Conservation (phyloP, 92 coral and sea anemone genomes). For the Palythoa heliodiscus region DNA sequence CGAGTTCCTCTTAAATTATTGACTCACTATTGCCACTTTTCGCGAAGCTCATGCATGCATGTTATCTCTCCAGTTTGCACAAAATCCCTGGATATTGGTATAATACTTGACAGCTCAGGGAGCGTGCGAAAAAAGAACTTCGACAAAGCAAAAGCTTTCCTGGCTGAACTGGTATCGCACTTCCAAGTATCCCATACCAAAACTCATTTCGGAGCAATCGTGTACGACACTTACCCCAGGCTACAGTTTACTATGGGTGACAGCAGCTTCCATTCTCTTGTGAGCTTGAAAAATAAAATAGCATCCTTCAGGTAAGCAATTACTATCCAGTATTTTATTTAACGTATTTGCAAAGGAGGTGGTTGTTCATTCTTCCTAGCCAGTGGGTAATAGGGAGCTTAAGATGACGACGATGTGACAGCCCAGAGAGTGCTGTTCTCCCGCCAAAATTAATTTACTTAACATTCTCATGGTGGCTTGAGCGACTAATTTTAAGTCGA, state of each 20-base stretch:
- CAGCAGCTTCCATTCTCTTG: slow-evolving; percentile 37
- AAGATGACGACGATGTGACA: no score
- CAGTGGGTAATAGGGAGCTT: no score
- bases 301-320: neutral
- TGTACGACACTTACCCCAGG: slow-evolving; percentile 46
- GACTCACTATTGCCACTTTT: neutral
- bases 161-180: slow-evolving; percentile 38
- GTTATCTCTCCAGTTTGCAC: slow-evolving; percentile 50
- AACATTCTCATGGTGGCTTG: no score
- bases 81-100: slow-evolving; percentile 63
- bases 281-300: slow-evolving; percentile 40
- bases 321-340: no score
- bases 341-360: neutral
- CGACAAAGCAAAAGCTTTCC: slow-evolving; percentile 48
- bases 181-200: slow-evolving; percentile 43
- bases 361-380: no score
- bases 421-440: no score
- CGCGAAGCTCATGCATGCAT: no score
- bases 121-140: slow-evolving; percentile 55
- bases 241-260: slow-evolving; percentile 52
- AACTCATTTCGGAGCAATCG: slow-evolving; percentile 56
- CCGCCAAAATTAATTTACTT: no score
- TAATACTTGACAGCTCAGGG: slow-evolving; percentile 72
- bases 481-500: no score
- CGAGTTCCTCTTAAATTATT: neutral